Percentiles rank a stretch among this genome's conserved stretches.
These are phyloP conservation scores for Cnemophilus loriae DNA, from an alignment of 2,113 vertebrate species.

Conservation along the genomic window DNA sequence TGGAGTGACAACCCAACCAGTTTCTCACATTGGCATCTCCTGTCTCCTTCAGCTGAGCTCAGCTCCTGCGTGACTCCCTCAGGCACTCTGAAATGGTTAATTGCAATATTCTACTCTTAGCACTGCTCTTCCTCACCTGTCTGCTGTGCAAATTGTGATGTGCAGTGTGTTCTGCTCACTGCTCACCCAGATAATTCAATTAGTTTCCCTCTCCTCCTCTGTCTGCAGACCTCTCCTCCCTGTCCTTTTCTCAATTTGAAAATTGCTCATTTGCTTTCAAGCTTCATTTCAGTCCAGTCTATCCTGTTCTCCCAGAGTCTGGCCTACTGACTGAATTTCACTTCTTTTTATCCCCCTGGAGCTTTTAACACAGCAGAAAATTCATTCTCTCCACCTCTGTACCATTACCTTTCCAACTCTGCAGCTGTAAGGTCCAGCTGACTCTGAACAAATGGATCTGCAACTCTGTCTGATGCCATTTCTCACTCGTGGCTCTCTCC, in stretches of 20 bases:
- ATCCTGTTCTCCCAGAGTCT: background rate
- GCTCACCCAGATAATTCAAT: background rate
- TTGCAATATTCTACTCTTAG: background rate
- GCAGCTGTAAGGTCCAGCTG: background rate
- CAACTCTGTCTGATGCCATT: background rate
- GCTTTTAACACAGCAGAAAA: background rate
- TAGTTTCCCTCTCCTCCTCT: background rate
- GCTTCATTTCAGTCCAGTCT: background rate
- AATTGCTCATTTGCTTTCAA: conserved; percentile 36
- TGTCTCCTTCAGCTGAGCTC: background rate
- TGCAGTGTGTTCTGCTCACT: background rate
- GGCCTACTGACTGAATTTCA: background rate
- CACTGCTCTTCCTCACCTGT: background rate
- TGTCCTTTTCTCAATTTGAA: background rate
- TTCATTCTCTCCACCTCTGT: background rate
- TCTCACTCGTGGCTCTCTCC: background rate
- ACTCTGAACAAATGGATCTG: background rate
- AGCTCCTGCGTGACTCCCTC: background rate
- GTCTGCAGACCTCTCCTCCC: background rate
- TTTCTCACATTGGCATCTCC: background rate
- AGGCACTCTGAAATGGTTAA: background rate
- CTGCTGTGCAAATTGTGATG: background rate
- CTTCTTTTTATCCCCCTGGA: background rate
- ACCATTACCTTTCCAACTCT: background rate
- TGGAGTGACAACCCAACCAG: background rate